phyloP scores from a whole-genome alignment of 2,888 invertebrate species.

The Crioceris asparagi region DNA sequence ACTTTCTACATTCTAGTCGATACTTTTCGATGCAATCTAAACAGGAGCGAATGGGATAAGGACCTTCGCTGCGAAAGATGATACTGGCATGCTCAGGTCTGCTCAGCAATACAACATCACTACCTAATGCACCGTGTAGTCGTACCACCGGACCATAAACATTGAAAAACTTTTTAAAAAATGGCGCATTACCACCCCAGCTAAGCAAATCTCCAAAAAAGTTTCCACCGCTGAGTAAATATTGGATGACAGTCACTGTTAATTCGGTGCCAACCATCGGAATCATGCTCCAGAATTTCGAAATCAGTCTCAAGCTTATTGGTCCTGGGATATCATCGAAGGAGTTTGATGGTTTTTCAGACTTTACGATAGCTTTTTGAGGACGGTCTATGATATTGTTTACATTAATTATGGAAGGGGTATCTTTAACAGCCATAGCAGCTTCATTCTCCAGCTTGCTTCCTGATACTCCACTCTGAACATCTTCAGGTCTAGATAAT shows the following conservation, averaged over 20 bases:
- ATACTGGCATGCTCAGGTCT: conserved; percentile 54
- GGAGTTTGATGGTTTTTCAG: conserved; percentile 22
- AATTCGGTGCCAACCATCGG: conserved; percentile 52
- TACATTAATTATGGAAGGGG: too few relatives aligned
- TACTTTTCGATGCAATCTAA: conserved; percentile 55
- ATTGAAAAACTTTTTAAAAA: conserved; percentile 39
- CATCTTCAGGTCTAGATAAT: too few relatives aligned
- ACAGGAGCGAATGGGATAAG: conserved; percentile 47
- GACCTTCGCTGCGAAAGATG: conserved; percentile 50
- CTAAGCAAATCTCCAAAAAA: conserved; percentile 35
- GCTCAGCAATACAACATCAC: conserved; percentile 51
- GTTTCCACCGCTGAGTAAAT: conserved; percentile 44
- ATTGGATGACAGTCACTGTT: conserved; percentile 42
- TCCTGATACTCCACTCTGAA: too few relatives aligned
- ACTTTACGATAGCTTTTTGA: not conserved
- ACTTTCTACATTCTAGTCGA: conserved; percentile 44
- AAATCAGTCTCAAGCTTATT: conserved; percentile 43
- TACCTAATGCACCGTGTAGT: conserved; percentile 51
- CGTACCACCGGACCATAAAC: conserved; percentile 56
- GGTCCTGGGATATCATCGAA: conserved; percentile 59
- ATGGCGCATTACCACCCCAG: conserved; percentile 38
- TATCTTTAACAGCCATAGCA: too few relatives aligned
- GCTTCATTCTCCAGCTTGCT: too few relatives aligned
- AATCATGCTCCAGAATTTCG: conserved; percentile 48
- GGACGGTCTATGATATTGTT: too few relatives aligned